A percentile compares a stretch with the other conserved stretches of the same genome.
These are phyloP conservation scores for Drosophila neoperkinsi DNA, from an alignment of 2,888 invertebrate genomes.

Conservation along the genomic window DNA sequence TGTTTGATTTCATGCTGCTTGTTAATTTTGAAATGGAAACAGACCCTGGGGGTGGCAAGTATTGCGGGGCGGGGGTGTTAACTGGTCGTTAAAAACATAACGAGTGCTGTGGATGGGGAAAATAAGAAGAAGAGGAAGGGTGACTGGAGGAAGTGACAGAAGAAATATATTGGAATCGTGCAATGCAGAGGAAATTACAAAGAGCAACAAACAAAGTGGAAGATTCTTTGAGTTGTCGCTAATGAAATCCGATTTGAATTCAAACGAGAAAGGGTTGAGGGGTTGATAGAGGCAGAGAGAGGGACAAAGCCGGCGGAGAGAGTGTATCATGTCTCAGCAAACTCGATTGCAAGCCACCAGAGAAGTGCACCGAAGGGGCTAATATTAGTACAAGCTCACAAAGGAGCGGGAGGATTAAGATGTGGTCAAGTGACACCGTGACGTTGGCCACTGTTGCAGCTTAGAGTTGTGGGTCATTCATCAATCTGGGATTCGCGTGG, in stretches of 20 bases:
- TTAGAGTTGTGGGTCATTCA: slow-evolving; percentile 35
- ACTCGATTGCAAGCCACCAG: slow-evolving; percentile 38
- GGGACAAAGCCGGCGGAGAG: slow-evolving; percentile 1
- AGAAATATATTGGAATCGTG: slow-evolving; percentile 22
- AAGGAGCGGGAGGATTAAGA: not conserved
- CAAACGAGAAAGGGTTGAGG: not conserved
- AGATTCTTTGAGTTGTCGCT: slow-evolving; percentile 53
- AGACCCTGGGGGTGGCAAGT: slow-evolving; percentile 22
- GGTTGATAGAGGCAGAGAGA: too few relatives aligned
- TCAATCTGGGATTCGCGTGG: slow-evolving; percentile 47
- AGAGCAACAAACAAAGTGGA: slow-evolving; percentile 51
- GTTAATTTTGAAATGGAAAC: slow-evolving; percentile 46
- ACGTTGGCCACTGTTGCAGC: slow-evolving; percentile 26
- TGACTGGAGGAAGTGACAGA: not conserved
- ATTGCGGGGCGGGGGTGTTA: slow-evolving; percentile 27
- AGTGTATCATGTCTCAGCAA: slow-evolving; percentile 33
- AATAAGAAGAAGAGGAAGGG: not conserved
- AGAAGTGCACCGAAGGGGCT: not conserved
- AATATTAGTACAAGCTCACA: not conserved
- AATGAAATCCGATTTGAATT: slow-evolving; percentile 48
- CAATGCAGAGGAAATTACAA: slow-evolving; percentile 24
- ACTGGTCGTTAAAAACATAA: slow-evolving; percentile 66
- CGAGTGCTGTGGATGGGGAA: slow-evolving; percentile 22
- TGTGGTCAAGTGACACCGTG: slow-evolving; percentile 29
- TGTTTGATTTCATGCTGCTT: slow-evolving; percentile 55